Conservation (phyloP, 2,888 invertebrate species). For the Lasioglossum marginatum region DNA sequence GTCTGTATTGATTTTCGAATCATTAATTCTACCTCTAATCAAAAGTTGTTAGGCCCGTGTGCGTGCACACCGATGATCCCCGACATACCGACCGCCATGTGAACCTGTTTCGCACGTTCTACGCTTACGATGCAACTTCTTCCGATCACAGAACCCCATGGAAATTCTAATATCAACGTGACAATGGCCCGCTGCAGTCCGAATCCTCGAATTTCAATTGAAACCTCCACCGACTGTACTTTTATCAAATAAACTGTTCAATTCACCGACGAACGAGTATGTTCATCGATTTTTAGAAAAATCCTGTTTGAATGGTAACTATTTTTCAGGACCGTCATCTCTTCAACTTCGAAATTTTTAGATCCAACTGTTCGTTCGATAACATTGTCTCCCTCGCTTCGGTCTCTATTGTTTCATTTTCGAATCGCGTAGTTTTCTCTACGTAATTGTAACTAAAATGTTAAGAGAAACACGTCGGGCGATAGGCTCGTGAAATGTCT, state of each 20-base stretch:
- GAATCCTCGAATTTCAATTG: background rate
- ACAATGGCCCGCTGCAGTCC: background rate
- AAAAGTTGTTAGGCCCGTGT: constrained; percentile 70
- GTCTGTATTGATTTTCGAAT: constrained; percentile 84
- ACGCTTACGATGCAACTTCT: background rate
- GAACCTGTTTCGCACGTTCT: constrained; percentile 15
- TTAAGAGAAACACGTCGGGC: background rate
- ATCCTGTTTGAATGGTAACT: background rate
- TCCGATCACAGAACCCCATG: background rate
- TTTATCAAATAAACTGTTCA: background rate
- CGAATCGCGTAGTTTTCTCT: background rate
- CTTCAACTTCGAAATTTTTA: background rate
- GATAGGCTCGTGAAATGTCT: background rate
- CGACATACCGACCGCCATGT: background rate
- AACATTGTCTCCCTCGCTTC: background rate
- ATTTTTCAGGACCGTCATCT: background rate
- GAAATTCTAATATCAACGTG: background rate
- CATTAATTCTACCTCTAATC: constrained; percentile 84
- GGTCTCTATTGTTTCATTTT: background rate
- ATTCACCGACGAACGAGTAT: background rate
- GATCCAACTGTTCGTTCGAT: background rate
- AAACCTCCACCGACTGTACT: background rate
- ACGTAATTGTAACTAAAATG: background rate
- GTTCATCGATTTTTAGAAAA: background rate
- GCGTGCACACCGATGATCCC: constrained; percentile 17